Evolutionary conservation across 2,113 vertebrate genomes (phyloP), one percentile per base, ranked within the genome.

Genomic region (Prunella fulvescens): DNA sequence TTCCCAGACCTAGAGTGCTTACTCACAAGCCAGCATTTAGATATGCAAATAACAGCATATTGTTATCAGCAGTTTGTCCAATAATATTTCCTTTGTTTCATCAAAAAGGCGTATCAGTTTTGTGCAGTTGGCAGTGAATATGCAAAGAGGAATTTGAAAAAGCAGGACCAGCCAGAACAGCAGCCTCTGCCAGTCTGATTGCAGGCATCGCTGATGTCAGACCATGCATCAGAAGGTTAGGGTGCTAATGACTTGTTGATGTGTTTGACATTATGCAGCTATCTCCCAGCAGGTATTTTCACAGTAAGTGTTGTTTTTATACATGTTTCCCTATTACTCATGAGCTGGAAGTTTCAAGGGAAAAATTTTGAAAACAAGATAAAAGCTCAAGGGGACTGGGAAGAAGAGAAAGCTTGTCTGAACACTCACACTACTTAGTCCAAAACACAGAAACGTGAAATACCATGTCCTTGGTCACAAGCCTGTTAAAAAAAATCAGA

Each of bases 41-140:
- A 88, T 95, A 96, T 95, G 92, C 95, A 97, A 96, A 96, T 94
- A 86, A 44, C 51, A 78, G 54, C 61, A 66, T 56, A 83, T 77
- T 88, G 82, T 94, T 96, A 96, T 94, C 90, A 94, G 86, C 77
- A 93, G 72, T 35, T 74, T 90, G 90, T 92, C 90, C 92, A 92
- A 93, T 92, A 96, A 91, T 73, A 88, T 90, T 81, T 65, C 82
- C 93, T 96, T 95, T 97, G 93, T 97, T 95, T 88, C 88, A 96
- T 93, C 65, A 90, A 95, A 96, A 96, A 95, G 90, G 80, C 19
- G 37, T 88, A 93, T 92, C 93, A 81, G 90, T 93, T 95, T 47
- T 93, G 90, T 94, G 84, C 47, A 74, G 86, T 11, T 92, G 85
- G 93, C 85, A 92, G 93, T 95, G 94, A 96, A 96, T 76, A 96